Base-by-base conservation (phyloP, 30 jellyfish, hydroid and myxozoan species). In the Mastigias papua region DNA sequence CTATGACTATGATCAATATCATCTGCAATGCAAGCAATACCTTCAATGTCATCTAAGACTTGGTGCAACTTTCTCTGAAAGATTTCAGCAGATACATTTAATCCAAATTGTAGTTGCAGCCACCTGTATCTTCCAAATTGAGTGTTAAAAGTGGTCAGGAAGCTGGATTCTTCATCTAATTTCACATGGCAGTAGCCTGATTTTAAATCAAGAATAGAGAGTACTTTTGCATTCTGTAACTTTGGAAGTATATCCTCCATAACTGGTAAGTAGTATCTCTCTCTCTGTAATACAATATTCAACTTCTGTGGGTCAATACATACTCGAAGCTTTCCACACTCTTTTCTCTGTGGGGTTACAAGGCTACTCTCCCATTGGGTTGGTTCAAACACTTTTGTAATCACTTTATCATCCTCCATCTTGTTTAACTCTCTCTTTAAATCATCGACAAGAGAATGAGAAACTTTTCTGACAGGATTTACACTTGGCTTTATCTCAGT, bases 101-200 rank as follows among this genome's bases (percentile, higher is more conserved):
- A 50, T 31, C 91, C 82, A 80, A 0, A 79, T 58, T 65, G 90
- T 62, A 79, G 50, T 58, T 84, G 3, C 85, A 82, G 76, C 92
- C 92, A 82, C 48, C 84, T 66, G 29, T 82, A 82, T 68, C 80
- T 66, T 82, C 92, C 92, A 82, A 58, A 35, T 9, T n/a, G 76
- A 34, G 84, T 68, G 35, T 68, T 58, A 68, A 82, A 82, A 37
- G 92, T 83, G 27, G 92, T 83, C 86, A 83, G 82, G 61, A 34
- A 70, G 34, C 92, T 83, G 78, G 84, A 63, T 70, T 69, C 70
- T 54, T 83, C 76, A 63, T 60, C 82, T 60, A 69, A 70, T 70
- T 83, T 69, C 78, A 83, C 86, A 83, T 83, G 87, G 70, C 81
- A 70, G 86, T 32, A 83, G 58, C 92, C 87, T 63, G 81, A 69